These are phyloP conservation scores for Drosophila melanosoma DNA, from an alignment of 2,888 invertebrate species.

Conservation along the genomic window DNA sequence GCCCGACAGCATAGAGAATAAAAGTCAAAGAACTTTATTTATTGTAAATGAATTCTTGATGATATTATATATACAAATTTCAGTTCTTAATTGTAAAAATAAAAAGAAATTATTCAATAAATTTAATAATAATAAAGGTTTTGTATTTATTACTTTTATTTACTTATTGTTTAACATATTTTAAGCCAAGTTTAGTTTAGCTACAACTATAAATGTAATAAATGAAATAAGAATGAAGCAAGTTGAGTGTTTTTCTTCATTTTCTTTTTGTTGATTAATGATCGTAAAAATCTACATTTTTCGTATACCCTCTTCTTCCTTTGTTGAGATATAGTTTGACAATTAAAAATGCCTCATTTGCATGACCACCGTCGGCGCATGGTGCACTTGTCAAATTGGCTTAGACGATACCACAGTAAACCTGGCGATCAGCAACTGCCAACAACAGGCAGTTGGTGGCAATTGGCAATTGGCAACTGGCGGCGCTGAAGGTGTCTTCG, in stretches of 20 bases:
- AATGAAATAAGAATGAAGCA: not conserved
- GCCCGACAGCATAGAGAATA: not conserved
- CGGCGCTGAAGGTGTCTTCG: slow-evolving; percentile 76
- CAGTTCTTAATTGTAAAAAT: not conserved
- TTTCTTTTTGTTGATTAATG: slow-evolving; percentile 3
- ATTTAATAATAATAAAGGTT: not conserved
- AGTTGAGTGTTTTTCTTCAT: not conserved
- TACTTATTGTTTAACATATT: not conserved
- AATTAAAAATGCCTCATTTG: slow-evolving; percentile 70
- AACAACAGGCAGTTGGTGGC: slow-evolving; percentile 16
- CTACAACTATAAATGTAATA: no score
- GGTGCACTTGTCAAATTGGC: slow-evolving; percentile 60
- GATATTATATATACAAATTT: not conserved
- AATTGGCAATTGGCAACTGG: slow-evolving; percentile 19
- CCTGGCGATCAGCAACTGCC: slow-evolving; percentile 40
- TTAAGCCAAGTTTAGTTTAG: not conserved
- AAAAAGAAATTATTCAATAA: not conserved
- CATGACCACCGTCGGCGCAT: slow-evolving; percentile 53
- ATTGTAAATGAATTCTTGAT: not conserved
- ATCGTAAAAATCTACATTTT: not conserved
- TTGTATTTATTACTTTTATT: no score
- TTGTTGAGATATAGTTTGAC: slow-evolving; percentile 12
- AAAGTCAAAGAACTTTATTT: no score
- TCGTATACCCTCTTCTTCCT: no score
- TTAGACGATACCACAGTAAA: slow-evolving; percentile 31